phyloP scores from a whole-genome alignment of 2,888 invertebrate genomes.

The Hoplodrina ambigua region DNA sequence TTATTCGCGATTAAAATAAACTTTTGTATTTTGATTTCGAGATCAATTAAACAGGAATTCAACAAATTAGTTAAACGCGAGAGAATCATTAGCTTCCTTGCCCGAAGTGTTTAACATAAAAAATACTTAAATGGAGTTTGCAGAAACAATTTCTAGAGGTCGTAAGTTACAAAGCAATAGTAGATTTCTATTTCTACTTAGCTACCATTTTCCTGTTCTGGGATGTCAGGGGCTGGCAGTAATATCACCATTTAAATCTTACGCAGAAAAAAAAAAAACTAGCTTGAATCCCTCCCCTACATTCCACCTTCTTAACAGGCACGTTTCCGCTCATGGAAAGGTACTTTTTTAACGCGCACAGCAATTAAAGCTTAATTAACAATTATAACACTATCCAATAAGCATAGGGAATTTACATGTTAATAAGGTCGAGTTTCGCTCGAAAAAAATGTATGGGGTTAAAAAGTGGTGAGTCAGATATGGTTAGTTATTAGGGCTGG shows the following conservation, averaged over 20 bases:
- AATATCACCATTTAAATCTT: constrained; percentile 33
- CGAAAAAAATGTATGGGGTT: constrained; percentile 54
- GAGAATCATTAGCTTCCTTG: too few species aligned
- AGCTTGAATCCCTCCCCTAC: constrained; percentile 43
- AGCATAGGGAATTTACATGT: constrained; percentile 71
- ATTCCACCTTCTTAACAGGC: constrained; percentile 38
- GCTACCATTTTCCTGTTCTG: constrained; percentile 21
- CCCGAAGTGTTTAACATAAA: too few species aligned
- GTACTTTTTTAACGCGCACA: constrained; percentile 63
- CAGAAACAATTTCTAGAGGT: constrained; percentile 1
- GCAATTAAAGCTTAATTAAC: constrained; percentile 76
- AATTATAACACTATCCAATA: constrained; percentile 77
- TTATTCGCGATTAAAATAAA: too few species aligned
- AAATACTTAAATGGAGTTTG: too few species aligned
- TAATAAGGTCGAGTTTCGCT: constrained; percentile 66
- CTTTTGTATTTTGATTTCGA: too few species aligned
- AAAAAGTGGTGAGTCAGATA: constrained; percentile 82
- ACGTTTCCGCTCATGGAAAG: constrained; percentile 61
- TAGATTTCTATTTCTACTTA: constrained; percentile 20
- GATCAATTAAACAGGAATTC: too few species aligned
- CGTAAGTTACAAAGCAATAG: not conserved
- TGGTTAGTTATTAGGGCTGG: constrained; percentile 84
- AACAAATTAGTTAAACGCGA: too few species aligned
- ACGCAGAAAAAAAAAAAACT: constrained; percentile 19
- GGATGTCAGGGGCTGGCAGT: constrained; percentile 7